Evolutionary conservation across 2,888 invertebrate species (phyloP).

Genomic region (Eulithis testata): DNA sequence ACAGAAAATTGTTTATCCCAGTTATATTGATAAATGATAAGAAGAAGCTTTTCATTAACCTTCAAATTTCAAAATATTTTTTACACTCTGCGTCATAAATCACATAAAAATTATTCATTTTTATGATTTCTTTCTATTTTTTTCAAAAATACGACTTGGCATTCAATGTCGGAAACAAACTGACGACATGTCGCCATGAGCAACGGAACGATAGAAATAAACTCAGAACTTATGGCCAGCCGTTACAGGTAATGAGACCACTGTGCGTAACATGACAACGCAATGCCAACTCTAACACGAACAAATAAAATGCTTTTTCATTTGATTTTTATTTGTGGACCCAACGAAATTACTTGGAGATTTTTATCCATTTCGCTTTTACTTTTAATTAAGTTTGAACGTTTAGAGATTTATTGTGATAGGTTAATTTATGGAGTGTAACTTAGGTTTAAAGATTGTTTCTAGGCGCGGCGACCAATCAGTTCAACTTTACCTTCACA

Average conservation of each 20-base stretch:
- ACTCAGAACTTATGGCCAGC: constrained; percentile 59
- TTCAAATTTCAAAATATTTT: neutral
- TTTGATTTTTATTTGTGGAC: constrained; percentile 22
- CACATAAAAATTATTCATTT: neutral
- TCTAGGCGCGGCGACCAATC: neutral
- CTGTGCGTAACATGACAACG: constrained; percentile 34
- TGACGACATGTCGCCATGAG: constrained; percentile 47
- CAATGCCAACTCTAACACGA: constrained; percentile 42
- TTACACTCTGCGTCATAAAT: neutral
- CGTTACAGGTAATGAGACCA: constrained; percentile 62
- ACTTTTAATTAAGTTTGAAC: constrained; percentile 45
- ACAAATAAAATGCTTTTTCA: constrained; percentile 39
- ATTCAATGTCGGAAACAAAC: neutral
- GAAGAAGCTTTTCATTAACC: too few relatives aligned
- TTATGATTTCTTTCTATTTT: too few relatives aligned
- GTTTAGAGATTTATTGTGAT: constrained; percentile 32
- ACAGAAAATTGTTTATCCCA: too few relatives aligned
- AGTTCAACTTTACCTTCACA: neutral
- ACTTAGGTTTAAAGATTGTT: constrained; percentile 1
- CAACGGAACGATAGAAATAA: constrained; percentile 60
- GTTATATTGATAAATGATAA: too few relatives aligned
- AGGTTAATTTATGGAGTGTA: constrained; percentile 17
- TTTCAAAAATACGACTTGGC: neutral
- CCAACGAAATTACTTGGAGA: constrained; percentile 34
- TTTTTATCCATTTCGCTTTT: constrained; percentile 41